Percentiles rank a stretch among this genome's conserved stretches.
These are phyloP conservation scores for Epizoanthus ramosus DNA, from an alignment of 92 coral and sea anemone genomes.

Conservation along the genomic window DNA sequence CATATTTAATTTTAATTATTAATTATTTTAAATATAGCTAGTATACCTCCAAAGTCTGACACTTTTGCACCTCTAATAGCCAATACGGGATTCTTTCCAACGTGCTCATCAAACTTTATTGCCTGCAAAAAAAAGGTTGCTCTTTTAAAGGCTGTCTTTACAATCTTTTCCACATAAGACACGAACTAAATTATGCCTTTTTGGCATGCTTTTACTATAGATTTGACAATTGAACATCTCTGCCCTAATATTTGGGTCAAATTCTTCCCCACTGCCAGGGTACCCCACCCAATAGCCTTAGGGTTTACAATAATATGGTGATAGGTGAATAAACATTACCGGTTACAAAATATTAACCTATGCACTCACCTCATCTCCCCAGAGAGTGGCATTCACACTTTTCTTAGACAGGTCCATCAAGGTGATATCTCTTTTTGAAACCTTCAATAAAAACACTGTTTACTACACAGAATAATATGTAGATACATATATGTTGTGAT, in stretches of 20 bases:
- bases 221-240: too few relatives aligned
- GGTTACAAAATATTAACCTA: background rate
- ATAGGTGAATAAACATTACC: too few relatives aligned
- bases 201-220: too few relatives aligned
- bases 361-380: constrained; percentile 77
- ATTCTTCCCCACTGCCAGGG: too few relatives aligned
- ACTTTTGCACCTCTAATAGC: constrained; percentile 91
- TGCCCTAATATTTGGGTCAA: too few relatives aligned
- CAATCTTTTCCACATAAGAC: too few relatives aligned
- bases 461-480: background rate
- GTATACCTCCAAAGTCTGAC: constrained; percentile 95
- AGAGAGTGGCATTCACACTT: constrained; percentile 80
- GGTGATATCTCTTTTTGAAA: constrained; percentile 81
- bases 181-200: too few relatives aligned
- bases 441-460: constrained; percentile 50
- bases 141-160: too few relatives aligned
- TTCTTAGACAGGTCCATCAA: constrained; percentile 83
- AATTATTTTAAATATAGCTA: background rate
- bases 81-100: constrained; percentile 82
- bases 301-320: too few relatives aligned
- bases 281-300: too few relatives aligned
- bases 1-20: too few relatives aligned
- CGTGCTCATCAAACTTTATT: constrained; percentile 89
- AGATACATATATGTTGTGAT: too few relatives aligned
- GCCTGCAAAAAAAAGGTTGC: constrained; percentile 57